Percentiles rank a stretch among this genome's conserved stretches.
Evolutionary conservation across 2,113 vertebrate genomes (phyloP).

Genomic region (Sialia sialis): DNA sequence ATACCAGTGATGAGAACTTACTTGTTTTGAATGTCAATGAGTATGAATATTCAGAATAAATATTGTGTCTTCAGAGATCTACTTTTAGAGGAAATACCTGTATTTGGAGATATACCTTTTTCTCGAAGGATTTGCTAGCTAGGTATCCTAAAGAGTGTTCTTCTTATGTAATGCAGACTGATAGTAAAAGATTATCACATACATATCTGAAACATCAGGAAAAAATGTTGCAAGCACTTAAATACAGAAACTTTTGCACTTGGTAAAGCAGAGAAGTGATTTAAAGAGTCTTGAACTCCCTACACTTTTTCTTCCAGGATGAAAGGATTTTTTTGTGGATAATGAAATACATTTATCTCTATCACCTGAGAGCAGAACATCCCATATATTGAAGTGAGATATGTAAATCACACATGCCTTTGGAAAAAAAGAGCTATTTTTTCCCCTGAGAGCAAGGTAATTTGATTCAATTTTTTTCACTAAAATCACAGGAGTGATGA

Average conservation of each 20-base stretch:
- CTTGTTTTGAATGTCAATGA: background rate
- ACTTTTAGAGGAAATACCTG: background rate
- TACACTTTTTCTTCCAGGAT: background rate
- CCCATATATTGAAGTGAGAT: background rate
- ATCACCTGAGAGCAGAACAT: background rate
- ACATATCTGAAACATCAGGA: background rate
- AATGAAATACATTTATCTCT: background rate
- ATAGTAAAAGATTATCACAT: background rate
- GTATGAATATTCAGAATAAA: background rate
- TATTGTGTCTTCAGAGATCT: background rate
- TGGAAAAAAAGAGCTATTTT: background rate
- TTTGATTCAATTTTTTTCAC: background rate
- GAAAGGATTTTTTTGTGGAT: background rate
- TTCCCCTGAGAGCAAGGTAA: background rate
- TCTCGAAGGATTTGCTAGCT: background rate
- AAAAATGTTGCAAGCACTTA: background rate
- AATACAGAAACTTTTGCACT: background rate
- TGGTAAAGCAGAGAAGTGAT: background rate
- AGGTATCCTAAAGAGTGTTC: background rate
- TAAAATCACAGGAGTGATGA: background rate
- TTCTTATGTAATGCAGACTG: background rate
- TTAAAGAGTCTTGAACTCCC: background rate
- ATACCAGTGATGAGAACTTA: background rate
- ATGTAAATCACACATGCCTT: background rate
- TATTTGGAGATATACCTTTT: background rate